Conservation (phyloP, 2,888 invertebrate genomes). For the Epinotia nisella region DNA sequence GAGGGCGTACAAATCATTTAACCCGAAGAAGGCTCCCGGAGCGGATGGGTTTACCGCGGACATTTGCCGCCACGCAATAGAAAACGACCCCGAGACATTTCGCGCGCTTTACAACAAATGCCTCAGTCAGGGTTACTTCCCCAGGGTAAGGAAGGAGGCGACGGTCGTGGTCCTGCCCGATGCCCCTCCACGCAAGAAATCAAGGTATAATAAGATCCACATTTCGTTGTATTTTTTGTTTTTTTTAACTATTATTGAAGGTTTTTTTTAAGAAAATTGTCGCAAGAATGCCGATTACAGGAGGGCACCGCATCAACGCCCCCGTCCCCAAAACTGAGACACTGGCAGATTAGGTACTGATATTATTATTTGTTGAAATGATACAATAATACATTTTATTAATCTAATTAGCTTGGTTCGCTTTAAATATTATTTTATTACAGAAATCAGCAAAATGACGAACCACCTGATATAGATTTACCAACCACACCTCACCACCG, state of each 20-base stretch:
- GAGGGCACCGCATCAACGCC: slow-evolving; percentile 2
- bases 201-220: slow-evolving; percentile 1
- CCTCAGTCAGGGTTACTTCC: too few species aligned
- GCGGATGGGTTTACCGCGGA: too few species aligned
- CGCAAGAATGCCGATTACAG: too few species aligned
- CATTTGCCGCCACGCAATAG: too few species aligned
- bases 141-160: too few species aligned
- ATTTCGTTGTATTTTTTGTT: neutral
- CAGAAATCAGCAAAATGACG: slow-evolving; percentile 1
- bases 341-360: neutral
- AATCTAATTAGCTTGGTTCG: neutral
- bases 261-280: neutral
- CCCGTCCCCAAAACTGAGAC: slow-evolving; percentile 7
- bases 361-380: slow-evolving; percentile 3
- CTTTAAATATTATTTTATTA: slow-evolving; percentile 2
- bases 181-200: slow-evolving; percentile 6
- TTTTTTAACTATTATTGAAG: neutral
- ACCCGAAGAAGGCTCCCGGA: too few species aligned
- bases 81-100: too few species aligned
- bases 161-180: neutral
- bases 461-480: neutral
- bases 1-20: too few species aligned
- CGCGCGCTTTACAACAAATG: too few species aligned
- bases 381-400: neutral
- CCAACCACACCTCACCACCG: neutral